Percentiles rank a stretch among this genome's conserved stretches.
Conservation (phyloP, 2,113 vertebrate species). For the Glaucomys volans region DNA sequence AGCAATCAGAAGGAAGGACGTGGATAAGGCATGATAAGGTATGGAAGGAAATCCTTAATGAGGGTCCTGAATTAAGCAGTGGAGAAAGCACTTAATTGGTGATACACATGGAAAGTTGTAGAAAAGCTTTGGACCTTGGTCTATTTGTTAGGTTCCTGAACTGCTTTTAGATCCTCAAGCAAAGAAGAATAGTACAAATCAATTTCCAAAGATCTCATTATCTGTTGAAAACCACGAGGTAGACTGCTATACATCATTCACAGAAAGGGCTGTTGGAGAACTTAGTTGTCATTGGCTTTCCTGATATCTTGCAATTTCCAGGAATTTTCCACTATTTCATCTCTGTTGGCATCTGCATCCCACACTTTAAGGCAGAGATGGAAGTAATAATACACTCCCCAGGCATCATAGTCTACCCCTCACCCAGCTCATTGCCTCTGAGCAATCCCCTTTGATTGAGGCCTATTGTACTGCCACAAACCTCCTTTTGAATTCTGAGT, state of each 20-base stretch:
- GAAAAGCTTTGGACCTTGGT: neutral
- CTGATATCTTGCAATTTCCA: neutral
- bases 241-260: neutral
- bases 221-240: neutral
- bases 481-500: neutral
- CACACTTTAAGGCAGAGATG: neutral
- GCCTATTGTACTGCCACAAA: neutral
- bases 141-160: neutral
- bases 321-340: neutral
- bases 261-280: neutral
- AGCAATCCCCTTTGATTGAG: neutral
- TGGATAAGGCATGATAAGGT: neutral
- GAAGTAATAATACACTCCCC: neutral
- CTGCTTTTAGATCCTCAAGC: neutral
- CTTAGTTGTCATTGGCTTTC: neutral
- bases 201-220: neutral
- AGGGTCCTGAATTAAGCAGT: neutral
- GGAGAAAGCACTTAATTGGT: neutral
- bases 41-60: neutral
- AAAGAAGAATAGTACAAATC: neutral
- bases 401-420: neutral
- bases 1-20: neutral
- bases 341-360: neutral
- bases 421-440: neutral
- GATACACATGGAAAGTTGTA: neutral